Percentiles rank a stretch among this genome's conserved stretches.
These are phyloP conservation scores for Ferrisia virgata DNA, from an alignment of 2,888 invertebrate genomes.

Conservation along the genomic window DNA sequence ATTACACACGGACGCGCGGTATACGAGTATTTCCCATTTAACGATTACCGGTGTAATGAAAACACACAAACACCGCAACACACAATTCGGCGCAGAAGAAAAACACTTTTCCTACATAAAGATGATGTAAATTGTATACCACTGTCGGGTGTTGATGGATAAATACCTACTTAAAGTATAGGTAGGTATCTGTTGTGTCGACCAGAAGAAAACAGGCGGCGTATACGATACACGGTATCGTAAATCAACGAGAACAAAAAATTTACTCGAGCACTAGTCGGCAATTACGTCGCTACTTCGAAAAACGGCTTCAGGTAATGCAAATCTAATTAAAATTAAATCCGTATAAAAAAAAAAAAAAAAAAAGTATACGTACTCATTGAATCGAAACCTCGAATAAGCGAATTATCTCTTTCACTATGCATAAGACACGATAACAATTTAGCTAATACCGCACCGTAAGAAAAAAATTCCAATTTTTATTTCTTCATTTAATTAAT, in stretches of 20 bases:
- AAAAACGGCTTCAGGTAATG: background rate
- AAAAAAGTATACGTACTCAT: too few species aligned
- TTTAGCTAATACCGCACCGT: too few species aligned
- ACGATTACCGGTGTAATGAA: conserved; percentile 34
- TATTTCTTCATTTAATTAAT: too few species aligned
- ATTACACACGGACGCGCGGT: background rate
- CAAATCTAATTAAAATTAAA: conserved; percentile 14
- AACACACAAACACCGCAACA: background rate
- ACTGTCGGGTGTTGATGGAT: background rate
- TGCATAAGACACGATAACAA: too few species aligned
- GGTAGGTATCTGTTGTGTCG: too few species aligned
- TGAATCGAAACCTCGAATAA: too few species aligned
- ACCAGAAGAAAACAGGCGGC: background rate
- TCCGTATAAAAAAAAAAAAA: background rate
- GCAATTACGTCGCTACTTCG: background rate
- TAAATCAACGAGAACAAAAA: background rate
- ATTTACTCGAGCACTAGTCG: background rate
- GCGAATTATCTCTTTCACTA: too few species aligned
- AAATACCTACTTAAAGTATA: too few species aligned
- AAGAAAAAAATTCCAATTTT: too few species aligned
- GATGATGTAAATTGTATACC: background rate
- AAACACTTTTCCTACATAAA: conserved; percentile 4
- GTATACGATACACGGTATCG: background rate
- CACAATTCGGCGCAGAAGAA: conserved; percentile 29
- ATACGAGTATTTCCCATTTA: conserved; percentile 2